Base-by-base conservation (phyloP, 1,140 invertebrate species). In the Drosophila insularis region DNA sequence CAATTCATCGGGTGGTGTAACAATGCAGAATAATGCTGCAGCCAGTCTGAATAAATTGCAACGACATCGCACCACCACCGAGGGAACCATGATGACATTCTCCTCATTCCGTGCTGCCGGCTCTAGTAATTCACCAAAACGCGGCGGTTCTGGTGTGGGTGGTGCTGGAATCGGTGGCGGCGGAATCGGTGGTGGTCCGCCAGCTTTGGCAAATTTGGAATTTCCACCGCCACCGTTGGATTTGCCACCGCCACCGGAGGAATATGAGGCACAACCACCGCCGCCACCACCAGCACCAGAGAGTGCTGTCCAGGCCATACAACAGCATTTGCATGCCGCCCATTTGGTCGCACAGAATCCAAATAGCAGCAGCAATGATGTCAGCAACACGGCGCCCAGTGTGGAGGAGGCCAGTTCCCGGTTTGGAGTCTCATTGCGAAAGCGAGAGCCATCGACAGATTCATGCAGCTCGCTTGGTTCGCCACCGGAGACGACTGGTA, bases 1-100 rank as follows among this genome's bases (percentile, higher is more conserved):
- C 80, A 97, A 97, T 91, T 97, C 96, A 0, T 97, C 96, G 0
- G 95, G 96, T 23, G 96, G 96, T 6, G 96, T 96, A 5, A 95
- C 95, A 2, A 94, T 93, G 66, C 92, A 93, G 27, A 92, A 92
- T 71, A 93, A 93, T 58, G 93, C 93, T 3, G 92, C 93, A 0
- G 93, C 93, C 58, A 92, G 91, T 69, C 32, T 92, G 1, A 92
- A 93, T 31, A 93, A 94, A 87, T 71, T 93, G 32, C 92, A 93
- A 53, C 90, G 93, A 40, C 93, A 92, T 86, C 84, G 93, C 74
- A 92, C 93, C 76, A 91, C 90, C 68, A 90, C 91, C 1, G 91
- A 92, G 68, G 91, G 90, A 53, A 82, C 89, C 21, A 92, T 92
- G 87, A 92, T 92, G 89, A 92, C 71, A 89, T 92, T 77, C 93